phyloP scores from a whole-genome alignment of 1,140 invertebrate genomes.

The Euwallacea fornicatus region DNA sequence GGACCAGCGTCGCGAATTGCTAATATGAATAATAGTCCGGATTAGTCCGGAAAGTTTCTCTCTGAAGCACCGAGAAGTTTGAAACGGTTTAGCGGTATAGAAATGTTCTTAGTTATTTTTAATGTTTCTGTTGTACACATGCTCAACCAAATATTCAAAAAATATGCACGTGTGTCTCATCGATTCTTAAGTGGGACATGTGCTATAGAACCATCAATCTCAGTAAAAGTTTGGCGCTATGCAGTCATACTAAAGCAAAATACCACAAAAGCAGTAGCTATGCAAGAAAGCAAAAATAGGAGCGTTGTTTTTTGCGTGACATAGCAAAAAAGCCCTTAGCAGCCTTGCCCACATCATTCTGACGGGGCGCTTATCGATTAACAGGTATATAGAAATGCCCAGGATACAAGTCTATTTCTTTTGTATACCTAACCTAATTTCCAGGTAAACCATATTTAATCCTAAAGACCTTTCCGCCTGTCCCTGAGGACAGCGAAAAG shows the following conservation, averaged over 20 bases:
- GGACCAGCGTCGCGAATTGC: too few relatives aligned
- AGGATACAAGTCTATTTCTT: constrained; percentile 36
- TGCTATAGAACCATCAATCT: not conserved
- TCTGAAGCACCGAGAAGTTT: too few relatives aligned
- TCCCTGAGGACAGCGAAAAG: constrained; percentile 18
- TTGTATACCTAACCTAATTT: constrained; percentile 38
- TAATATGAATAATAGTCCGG: too few relatives aligned
- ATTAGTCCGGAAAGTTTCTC: too few relatives aligned
- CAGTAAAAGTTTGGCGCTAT: constrained; percentile 11
- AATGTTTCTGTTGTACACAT: too few relatives aligned
- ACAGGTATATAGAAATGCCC: constrained; percentile 39
- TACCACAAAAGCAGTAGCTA: constrained; percentile 5
- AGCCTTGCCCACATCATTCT: constrained; percentile 21
- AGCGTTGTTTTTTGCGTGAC: constrained; percentile 24
- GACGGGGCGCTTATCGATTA: constrained; percentile 25
- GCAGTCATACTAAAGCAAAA: constrained; percentile 14
- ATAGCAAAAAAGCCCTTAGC: constrained; percentile 22
- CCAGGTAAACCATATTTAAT: constrained; percentile 17
- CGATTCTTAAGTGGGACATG: not conserved
- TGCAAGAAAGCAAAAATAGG: constrained; percentile 19
- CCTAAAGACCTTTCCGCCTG: constrained; percentile 12
- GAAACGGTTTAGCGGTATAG: too few relatives aligned
- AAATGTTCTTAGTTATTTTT: too few relatives aligned
- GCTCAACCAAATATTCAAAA: too few relatives aligned
- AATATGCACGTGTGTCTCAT: not conserved